Conservation (phyloP, 2,113 vertebrate species). For the Irena cyanogastra region DNA sequence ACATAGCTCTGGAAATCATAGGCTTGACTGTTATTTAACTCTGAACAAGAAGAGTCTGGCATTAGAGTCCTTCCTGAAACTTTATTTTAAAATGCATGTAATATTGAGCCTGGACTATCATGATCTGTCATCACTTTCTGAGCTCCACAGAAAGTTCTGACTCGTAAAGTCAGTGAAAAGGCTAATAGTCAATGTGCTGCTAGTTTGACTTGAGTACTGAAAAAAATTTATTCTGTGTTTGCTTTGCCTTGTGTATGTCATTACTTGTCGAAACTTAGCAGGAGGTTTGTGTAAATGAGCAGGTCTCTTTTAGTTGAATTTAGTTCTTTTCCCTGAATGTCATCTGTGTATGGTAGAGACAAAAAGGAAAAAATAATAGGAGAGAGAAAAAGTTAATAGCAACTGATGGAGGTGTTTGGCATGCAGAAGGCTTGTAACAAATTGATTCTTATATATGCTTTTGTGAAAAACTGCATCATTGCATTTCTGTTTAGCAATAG, state of each 20-base stretch:
- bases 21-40: neutral
- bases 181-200: neutral
- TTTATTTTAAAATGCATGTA: neutral
- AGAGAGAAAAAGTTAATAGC: neutral
- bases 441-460: neutral
- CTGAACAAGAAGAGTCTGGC: neutral
- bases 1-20: neutral
- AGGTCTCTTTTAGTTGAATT: neutral
- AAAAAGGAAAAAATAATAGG: neutral
- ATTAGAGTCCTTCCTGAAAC: neutral
- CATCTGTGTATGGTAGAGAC: neutral
- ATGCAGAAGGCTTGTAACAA: neutral
- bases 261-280: neutral
- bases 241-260: neutral
- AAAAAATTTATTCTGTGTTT: neutral
- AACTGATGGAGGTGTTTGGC: neutral
- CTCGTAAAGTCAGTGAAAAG: neutral
- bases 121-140: neutral
- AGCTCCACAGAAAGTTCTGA: neutral
- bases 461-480: neutral
- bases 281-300: neutral
- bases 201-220: neutral
- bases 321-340: neutral
- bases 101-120: neutral
- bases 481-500: neutral